These are phyloP conservation scores for Hypercompe scribonia DNA, from an alignment of 2,888 invertebrate species.

Conservation along the genomic window DNA sequence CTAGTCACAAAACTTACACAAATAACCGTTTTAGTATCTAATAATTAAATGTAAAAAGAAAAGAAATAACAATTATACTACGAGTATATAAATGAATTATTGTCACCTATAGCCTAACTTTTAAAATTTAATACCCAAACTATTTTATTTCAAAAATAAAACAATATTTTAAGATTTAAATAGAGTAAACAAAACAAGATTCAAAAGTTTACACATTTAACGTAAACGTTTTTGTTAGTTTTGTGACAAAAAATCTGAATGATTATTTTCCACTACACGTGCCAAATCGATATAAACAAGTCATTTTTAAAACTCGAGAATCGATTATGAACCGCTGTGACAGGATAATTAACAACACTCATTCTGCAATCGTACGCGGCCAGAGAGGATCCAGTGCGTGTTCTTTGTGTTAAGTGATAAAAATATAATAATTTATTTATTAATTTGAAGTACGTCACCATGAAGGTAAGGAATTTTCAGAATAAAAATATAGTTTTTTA, in stretches of 20 bases:
- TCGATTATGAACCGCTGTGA: conserved; percentile 34
- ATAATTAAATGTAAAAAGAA: too few relatives aligned
- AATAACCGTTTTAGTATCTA: too few relatives aligned
- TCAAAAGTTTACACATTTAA: not conserved
- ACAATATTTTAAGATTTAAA: too few relatives aligned
- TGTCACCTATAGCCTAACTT: too few relatives aligned
- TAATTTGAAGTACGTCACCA: conserved; percentile 30
- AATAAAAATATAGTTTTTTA: not conserved
- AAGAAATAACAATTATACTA: too few relatives aligned
- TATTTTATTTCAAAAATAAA: too few relatives aligned
- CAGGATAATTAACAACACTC: conserved; percentile 44
- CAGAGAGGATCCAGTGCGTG: conserved; percentile 41
- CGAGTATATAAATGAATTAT: too few relatives aligned
- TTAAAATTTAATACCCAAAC: too few relatives aligned
- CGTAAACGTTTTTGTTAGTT: not conserved
- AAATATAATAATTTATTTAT: conserved; percentile 18
- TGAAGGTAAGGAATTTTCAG: conserved; percentile 47
- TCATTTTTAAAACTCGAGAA: conserved; percentile 36
- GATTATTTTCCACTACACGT: conserved; percentile 8
- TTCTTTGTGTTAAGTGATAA: conserved; percentile 39
- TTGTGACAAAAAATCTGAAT: not conserved
- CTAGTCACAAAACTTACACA: too few relatives aligned
- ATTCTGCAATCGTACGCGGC: conserved; percentile 47
- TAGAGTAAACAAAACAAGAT: too few relatives aligned
- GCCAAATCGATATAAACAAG: conserved; percentile 36